These are phyloP conservation scores for Orchesella cincta DNA, from an alignment of 1,140 invertebrate genomes.

Conservation along the genomic window DNA sequence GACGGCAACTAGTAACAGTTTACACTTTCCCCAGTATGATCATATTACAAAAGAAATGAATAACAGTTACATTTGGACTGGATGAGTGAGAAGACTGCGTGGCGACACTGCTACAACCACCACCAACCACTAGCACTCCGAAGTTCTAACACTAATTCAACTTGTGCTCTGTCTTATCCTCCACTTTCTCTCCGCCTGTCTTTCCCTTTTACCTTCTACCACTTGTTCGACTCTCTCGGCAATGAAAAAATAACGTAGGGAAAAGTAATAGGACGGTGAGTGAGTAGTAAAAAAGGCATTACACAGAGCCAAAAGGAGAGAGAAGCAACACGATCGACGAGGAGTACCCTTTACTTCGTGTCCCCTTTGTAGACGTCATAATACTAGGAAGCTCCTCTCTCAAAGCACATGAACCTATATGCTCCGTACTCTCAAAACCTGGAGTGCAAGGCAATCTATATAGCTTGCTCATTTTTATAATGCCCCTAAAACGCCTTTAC, in stretches of 20 bases:
- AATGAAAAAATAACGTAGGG: background rate
- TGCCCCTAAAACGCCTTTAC: background rate
- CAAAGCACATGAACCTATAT: too few relatives aligned
- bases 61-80: background rate
- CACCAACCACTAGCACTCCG: background rate
- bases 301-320: too few relatives aligned
- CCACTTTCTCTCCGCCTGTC: background rate
- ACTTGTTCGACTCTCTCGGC: background rate
- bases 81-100: background rate
- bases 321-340: too few relatives aligned
- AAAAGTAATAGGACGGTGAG: background rate
- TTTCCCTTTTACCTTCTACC: background rate
- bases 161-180: background rate
- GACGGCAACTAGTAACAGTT: constrained; percentile 3
- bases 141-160: background rate
- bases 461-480: background rate
- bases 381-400: too few relatives aligned
- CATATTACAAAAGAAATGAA: background rate
- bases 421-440: too few relatives aligned
- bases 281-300: background rate
- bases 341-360: too few relatives aligned
- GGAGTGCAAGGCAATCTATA: too few relatives aligned
- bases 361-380: too few relatives aligned
- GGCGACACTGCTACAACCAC: constrained; percentile 9
- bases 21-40: background rate